Conservation (phyloP, 2,113 vertebrate genomes). For the Oreotragus oreotragus region DNA sequence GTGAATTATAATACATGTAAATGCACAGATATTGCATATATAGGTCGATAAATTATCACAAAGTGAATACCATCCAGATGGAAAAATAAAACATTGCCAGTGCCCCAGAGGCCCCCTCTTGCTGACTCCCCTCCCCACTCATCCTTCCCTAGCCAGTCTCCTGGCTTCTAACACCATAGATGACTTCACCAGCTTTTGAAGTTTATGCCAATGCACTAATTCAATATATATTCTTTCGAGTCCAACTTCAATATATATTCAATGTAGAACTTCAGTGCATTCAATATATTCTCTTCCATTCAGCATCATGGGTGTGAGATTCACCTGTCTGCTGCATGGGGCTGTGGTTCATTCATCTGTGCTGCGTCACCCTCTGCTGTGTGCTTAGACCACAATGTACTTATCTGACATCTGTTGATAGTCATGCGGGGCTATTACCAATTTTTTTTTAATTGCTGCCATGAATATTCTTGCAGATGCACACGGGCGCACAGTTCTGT, state of each 20-base stretch:
- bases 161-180: neutral
- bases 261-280: neutral
- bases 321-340: too few relatives aligned
- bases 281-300: neutral
- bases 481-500: neutral
- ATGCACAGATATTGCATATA: neutral
- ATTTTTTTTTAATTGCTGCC: neutral
- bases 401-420: neutral
- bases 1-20: neutral
- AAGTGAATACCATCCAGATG: neutral
- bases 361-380: accelerated
- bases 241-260: neutral
- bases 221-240: neutral
- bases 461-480: accelerated
- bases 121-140: neutral
- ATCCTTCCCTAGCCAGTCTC: neutral
- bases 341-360: neutral
- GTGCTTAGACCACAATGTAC: too few relatives aligned
- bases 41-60: neutral
- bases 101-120: neutral
- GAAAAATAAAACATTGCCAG: neutral
- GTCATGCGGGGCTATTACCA: neutral
- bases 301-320: neutral
- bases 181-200: neutral
- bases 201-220: neutral